Base-by-base conservation (phyloP, 2,888 invertebrate species). In the Clivina fossor region DNA sequence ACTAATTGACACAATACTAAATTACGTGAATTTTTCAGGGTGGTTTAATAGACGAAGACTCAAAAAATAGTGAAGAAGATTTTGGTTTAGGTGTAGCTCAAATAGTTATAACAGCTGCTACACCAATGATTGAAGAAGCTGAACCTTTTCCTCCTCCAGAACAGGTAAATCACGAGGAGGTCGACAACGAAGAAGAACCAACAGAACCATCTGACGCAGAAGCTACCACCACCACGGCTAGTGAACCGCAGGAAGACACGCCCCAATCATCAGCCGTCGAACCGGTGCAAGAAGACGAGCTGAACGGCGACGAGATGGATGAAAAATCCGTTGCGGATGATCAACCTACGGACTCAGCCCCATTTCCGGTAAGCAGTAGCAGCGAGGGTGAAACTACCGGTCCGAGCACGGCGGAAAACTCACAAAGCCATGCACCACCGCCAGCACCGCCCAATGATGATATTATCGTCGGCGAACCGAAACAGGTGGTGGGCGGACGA, bases 71-170 rank as follows among this genome's bases (percentile, higher is more conserved):
- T 60, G 62, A 60, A 63, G 70, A 73, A 57, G 78, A 81, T 63
- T 78, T 81, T 64, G 88, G 88, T 64, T 79, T 92, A 60, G 90
- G 88, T 60, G 90, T 90, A 64, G 91, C 90, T 48, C 89, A 91
- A 74, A 93, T 94, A 65, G 91, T 93, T 57, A 93, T 94, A 72
- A 94, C 93, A 40, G 93, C 93, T 50, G 93, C 94, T 61, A 94
- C 94, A 35, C 94, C 94, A 37, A 91, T 91, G 88, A 78, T 85
- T 66, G 93, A 94, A 75, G 90, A 91, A 69, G 81, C 88, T 32
- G 90, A 90, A 63, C 85, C 84, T 69, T 82, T 85, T 26, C 90
- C 90, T 76, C 90, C 90, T 9, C 84, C 86, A 2, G 72, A 74
- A 16, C 11, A 7, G 3, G 62, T 62, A 24, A 64, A 67, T 32